Evolutionary conservation across 2,113 vertebrate species (phyloP), one percentile per base, ranked within the genome.

Genomic region (Philantomba maxwellii): DNA sequence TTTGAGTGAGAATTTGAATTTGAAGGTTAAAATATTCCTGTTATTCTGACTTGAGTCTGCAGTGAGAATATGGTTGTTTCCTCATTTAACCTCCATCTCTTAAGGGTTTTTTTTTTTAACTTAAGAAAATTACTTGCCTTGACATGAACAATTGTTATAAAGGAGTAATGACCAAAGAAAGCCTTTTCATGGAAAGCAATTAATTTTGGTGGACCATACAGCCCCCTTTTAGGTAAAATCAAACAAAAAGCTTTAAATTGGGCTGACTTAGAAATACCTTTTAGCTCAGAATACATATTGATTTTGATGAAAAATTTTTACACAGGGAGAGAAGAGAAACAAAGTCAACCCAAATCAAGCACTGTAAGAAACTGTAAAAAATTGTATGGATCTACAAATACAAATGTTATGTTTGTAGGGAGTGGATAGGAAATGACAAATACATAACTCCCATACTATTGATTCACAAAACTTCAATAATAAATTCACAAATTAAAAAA

Each of bases 21-120:
- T 95, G 87, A 96, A 97, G 92, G 93, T 97, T 97, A 97, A 97
- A 97, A 94, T 97, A 95, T 89, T 96, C 95, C 83, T 95, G 97
- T 91, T 87, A 43, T 95, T 97, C 89, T 84, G 80, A 97, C 39
- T 91, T 90, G 85, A 92, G 55, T 55, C 82, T 95, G 81, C 93
- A 96, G 51, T 88, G 45, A 87, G 57, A 45, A 95, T 84, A 2
- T 92, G 92, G 45, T 45, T 95, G 60, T 94, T 94, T 89, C 96
- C 93, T 95, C 83, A 77, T 86, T 93, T 97, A 96, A 92, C 95
- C 89, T 95, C 89, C 64, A 47, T 94, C 80, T 96, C 70, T 73
- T 75, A 60, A 62, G 55, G 49, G 17, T 64, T 93, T 49, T 26
- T 81, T 91, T 87, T 51, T 73, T 87, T 33, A 96, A 23, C 70